Evolutionary conservation across 2,888 invertebrate species (phyloP).

Genomic region (Cacoxenus indagator): DNA sequence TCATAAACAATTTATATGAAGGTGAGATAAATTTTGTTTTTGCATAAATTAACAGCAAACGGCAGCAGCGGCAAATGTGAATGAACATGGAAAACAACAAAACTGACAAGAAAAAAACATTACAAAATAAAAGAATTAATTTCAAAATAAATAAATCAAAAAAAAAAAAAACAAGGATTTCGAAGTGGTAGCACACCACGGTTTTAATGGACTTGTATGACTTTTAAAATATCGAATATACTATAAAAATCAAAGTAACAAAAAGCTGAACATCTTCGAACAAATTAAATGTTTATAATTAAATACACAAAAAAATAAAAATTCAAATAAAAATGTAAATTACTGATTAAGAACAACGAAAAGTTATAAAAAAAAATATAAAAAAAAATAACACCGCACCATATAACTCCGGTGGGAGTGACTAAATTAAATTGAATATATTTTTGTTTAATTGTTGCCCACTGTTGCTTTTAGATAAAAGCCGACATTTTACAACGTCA

Average conservation of each 20-base stretch:
- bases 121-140: conserved; percentile 22
- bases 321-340: conserved; percentile 62
- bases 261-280: conserved; percentile 36
- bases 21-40: conserved; percentile 45
- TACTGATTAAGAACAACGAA: conserved; percentile 57
- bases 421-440: conserved; percentile 67
- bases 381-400: conserved; percentile 8
- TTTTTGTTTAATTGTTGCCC: conserved; percentile 60
- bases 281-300: conserved; percentile 34
- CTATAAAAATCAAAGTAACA: conserved; percentile 53
- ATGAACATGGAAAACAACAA: not conserved
- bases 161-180: no score
- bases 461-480: conserved; percentile 46
- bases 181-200: conserved; percentile 36
- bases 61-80: conserved; percentile 36
- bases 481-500: conserved; percentile 43
- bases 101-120: not conserved
- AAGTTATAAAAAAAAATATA: conserved; percentile 23
- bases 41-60: conserved; percentile 41
- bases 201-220: conserved; percentile 44
- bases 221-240: conserved; percentile 31
- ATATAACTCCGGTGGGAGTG: conserved; percentile 47
- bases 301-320: conserved; percentile 49
- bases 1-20: conserved; percentile 43
- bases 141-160: no score